Base-by-base conservation (phyloP, 2,888 invertebrate genomes). In the Corbicula japonica region DNA sequence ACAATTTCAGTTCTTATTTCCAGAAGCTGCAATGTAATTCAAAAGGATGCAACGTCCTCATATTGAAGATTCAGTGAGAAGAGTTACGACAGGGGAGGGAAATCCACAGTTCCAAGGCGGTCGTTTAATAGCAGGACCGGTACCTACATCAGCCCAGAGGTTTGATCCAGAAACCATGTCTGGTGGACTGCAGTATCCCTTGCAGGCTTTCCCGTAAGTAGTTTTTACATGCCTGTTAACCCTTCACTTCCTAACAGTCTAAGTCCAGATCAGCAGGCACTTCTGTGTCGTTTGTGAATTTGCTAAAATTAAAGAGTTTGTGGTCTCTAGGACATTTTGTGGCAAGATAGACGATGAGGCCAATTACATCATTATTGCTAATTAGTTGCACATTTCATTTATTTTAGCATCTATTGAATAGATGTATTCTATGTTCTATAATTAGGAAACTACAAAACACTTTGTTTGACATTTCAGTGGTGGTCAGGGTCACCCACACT, bases 401-500 rank as follows among this genome's bases (percentile, higher is more conserved):
- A 38, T n/a, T n/a, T n/a, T n/a, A n/a, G n/a, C n/a, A 8, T 38
- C 10, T 38, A 38, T 38, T 38, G 8, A 12, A 41, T 10, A 41
- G 18, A 41, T 41, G 18, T 41, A 41, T 41, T 41, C 41, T 12
- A 12, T 18, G 8, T 41, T 18, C 18, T 41, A 41, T 41, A 41
- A 18, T 12, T 18, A 41, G 18, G 41, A 41, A 12, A 18, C 41
- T 41, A 8, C 10, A 41, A 41, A 8, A 12, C 41, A n/a, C 18
- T n/a, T 46, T 21, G 18, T 4, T 4, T 54, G 28, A 46, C 34
- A 1, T 83, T 85, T 26, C 81, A 89, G 89, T 41, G 86, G 84
- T 23, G 83, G 73, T 60, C 87, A 86, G 58, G 76, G 80, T 8
- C 88, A 87, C 54, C 76, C 76, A 18, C 88, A 86, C 50, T 56